Percentiles rank a stretch among this genome's conserved stretches.
These are phyloP conservation scores for Chloroceryle amazona DNA, from an alignment of 2,797 vertebrate species.

Conservation along the genomic window DNA sequence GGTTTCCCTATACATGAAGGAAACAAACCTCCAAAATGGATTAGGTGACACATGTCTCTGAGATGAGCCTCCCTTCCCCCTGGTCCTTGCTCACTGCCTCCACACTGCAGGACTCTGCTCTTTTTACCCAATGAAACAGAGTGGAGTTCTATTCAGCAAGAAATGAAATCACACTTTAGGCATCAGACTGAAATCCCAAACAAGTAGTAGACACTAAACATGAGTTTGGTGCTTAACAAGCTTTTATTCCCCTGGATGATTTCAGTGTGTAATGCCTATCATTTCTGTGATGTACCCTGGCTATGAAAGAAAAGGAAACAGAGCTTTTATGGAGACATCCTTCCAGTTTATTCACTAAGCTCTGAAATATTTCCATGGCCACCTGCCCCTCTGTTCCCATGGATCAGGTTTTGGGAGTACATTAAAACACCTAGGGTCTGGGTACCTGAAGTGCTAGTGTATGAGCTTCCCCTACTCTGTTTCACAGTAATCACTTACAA, in stretches of 20 bases:
- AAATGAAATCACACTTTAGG: neutral
- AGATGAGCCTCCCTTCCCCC: neutral
- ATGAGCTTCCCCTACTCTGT: neutral
- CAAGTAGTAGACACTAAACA: neutral
- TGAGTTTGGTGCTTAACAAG: neutral
- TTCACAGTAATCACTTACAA: neutral
- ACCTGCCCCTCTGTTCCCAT: neutral
- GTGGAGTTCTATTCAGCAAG: neutral
- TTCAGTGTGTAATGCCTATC: neutral
- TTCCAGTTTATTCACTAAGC: constrained; percentile 14
- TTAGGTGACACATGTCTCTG: accelerated
- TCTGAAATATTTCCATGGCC: constrained; percentile 1
- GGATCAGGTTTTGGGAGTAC: neutral
- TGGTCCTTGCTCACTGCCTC: neutral
- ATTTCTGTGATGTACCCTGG: neutral
- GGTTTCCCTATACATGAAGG: neutral
- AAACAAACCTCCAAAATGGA: neutral
- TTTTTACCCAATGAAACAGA: neutral
- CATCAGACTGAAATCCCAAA: constrained; percentile 15
- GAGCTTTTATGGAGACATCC: neutral
- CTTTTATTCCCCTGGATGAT: neutral
- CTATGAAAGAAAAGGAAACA: neutral
- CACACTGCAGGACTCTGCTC: neutral
- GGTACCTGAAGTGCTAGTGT: neutral
- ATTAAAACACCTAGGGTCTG: neutral